Percentiles rank a stretch among this genome's conserved stretches.
Conservation (phyloP, 2,888 invertebrate genomes). For the Drosophila cracens region DNA sequence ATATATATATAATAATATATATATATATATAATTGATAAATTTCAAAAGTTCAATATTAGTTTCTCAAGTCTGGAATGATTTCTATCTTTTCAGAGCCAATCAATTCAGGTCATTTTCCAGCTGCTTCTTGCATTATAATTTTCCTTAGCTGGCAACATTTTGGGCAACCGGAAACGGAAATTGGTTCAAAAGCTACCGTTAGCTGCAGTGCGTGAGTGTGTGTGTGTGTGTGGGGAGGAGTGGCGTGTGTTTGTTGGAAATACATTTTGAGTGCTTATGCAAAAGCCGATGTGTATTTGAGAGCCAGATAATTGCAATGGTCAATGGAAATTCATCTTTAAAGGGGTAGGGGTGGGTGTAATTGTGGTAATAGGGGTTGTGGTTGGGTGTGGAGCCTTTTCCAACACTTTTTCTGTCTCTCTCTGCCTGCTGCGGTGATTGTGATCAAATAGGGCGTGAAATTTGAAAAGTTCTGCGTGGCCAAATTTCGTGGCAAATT, state of each 20-base stretch:
- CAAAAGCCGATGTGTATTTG: slow-evolving; percentile 19
- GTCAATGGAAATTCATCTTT: slow-evolving; percentile 15
- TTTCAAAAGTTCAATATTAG: no score
- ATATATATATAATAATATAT: no score
- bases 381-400: not conserved
- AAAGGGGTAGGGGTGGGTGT: slow-evolving; percentile 4
- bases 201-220: slow-evolving; percentile 4
- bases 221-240: not conserved
- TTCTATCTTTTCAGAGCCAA: not conserved
- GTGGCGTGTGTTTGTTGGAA: not conserved
- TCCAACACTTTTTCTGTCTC: not conserved
- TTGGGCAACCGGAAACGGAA: slow-evolving; percentile 46
- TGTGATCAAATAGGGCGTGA: slow-evolving; percentile 57
- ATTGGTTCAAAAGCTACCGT: slow-evolving; percentile 33
- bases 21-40: no score
- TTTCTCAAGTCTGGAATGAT: not conserved
- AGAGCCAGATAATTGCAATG: slow-evolving; percentile 9
- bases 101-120: not conserved
- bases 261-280: slow-evolving; percentile 26
- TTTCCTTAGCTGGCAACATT: slow-evolving; percentile 19
- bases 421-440: not conserved
- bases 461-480: slow-evolving; percentile 55
- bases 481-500: slow-evolving; percentile 43
- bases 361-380: not conserved
- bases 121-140: slow-evolving; percentile 7